Evolutionary conservation across 2,113 vertebrate genomes (phyloP).

Genomic region (Microtus pennsylvanicus): DNA sequence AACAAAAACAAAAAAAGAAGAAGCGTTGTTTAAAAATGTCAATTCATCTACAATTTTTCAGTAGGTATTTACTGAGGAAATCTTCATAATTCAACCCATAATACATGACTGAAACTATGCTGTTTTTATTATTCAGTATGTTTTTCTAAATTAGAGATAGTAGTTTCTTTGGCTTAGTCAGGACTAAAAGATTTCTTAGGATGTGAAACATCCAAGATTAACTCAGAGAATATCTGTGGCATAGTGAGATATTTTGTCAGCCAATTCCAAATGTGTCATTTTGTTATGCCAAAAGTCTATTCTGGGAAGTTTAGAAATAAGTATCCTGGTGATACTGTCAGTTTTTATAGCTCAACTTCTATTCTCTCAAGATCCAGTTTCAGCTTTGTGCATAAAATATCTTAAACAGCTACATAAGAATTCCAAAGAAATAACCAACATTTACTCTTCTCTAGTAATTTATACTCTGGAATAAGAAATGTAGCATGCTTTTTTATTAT

Average conservation of each 20-base stretch:
- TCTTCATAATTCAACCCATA: background rate
- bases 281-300: background rate
- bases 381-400: background rate
- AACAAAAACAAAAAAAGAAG: too few relatives aligned
- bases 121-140: background rate
- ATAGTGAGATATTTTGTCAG: background rate
- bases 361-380: background rate
- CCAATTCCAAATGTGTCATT: background rate
- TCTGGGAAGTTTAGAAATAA: background rate
- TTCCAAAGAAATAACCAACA: background rate
- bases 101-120: background rate
- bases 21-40: background rate
- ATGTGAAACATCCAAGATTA: background rate
- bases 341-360: background rate
- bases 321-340: background rate
- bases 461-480: constrained; percentile 4
- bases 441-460: background rate
- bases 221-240: background rate
- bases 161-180: background rate
- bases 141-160: background rate
- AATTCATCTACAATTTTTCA: background rate
- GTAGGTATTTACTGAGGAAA: background rate
- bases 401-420: background rate
- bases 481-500: background rate
- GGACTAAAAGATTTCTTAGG: background rate